phyloP scores from a whole-genome alignment of 92 coral and sea anemone species.

The Epizoanthus ramosus region DNA sequence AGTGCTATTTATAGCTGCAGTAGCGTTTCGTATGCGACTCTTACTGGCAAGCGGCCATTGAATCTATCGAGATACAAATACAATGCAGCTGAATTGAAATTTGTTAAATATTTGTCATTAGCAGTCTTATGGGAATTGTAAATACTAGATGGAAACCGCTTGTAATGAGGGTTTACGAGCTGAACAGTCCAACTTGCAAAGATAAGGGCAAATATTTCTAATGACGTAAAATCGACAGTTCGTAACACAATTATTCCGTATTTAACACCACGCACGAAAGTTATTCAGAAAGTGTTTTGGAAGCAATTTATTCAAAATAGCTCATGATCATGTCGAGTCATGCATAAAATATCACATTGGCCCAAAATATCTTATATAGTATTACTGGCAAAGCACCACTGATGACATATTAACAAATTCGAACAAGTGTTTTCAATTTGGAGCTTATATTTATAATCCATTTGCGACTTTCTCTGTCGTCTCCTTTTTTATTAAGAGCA shows the following conservation, averaged over 20 bases:
- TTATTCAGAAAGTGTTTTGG: neutral
- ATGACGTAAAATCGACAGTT: neutral
- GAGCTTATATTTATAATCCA: no score
- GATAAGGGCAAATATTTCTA: neutral
- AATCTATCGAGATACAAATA: neutral
- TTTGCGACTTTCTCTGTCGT: no score
- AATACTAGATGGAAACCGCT: neutral
- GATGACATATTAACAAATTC: neutral
- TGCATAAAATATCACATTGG: conserved; percentile 15
- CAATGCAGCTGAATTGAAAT: neutral
- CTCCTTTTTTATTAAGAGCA: no score
- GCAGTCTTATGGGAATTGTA: conserved; percentile 15
- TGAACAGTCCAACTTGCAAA: neutral
- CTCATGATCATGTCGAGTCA: conserved; percentile 4
- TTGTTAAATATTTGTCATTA: conserved; percentile 20
- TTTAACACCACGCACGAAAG: neutral
- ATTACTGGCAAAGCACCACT: neutral
- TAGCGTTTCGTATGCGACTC: no score
- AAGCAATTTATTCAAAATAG: neutral
- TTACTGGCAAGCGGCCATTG: no score
- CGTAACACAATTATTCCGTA: neutral
- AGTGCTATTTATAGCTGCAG: no score
- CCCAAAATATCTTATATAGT: neutral
- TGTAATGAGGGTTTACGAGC: neutral
- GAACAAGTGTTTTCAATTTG: no score